Conservation (phyloP, 2,113 vertebrate genomes). For the Rhea americana region DNA sequence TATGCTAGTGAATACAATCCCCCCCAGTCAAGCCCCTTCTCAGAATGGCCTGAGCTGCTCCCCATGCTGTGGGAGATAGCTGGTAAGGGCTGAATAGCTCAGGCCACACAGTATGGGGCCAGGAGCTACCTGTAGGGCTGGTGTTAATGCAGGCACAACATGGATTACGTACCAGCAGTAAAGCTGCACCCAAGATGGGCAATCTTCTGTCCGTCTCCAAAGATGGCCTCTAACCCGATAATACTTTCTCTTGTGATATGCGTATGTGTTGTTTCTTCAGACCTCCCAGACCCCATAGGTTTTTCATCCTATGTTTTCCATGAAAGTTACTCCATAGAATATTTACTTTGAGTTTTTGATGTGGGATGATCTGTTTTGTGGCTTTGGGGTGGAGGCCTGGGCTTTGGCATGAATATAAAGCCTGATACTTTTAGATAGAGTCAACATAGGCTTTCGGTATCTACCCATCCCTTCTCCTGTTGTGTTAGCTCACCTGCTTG, state of each 20-base stretch:
- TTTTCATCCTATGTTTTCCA: not conserved
- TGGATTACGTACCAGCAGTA: not conserved
- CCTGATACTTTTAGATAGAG: not conserved
- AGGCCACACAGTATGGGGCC: not conserved
- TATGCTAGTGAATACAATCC: not conserved
- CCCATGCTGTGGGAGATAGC: not conserved
- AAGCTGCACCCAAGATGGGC: not conserved
- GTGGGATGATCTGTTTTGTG: not conserved
- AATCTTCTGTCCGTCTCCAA: not conserved
- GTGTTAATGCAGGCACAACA: not conserved
- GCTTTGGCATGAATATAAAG: not conserved
- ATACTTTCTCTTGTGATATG: not conserved
- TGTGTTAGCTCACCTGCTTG: not conserved
- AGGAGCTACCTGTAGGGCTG: not conserved
- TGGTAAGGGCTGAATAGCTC: not conserved
- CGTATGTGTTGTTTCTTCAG: not conserved
- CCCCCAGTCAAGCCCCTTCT: rapidly evolving
- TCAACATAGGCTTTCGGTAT: not conserved
- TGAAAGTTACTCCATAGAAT: not conserved
- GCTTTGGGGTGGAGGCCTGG: not conserved
- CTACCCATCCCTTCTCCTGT: not conserved
- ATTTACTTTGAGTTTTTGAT: not conserved
- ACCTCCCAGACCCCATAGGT: not conserved
- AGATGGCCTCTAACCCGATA: not conserved
- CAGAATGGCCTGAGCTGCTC: not conserved